phyloP scores from a whole-genome alignment of 2,113 vertebrate genomes.

The Isurus oxyrinchus region DNA sequence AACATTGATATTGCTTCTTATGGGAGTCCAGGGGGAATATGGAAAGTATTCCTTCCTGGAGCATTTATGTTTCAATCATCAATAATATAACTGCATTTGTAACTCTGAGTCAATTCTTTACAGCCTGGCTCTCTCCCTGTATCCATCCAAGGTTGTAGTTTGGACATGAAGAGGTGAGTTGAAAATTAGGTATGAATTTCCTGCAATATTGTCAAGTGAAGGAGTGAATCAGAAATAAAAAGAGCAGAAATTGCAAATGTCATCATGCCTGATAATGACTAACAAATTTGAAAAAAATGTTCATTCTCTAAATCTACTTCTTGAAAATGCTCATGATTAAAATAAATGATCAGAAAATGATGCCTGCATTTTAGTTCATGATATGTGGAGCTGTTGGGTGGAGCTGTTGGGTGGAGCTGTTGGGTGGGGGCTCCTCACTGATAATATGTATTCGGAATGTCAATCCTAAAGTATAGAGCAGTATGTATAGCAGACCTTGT shows the following conservation, averaged over 20 bases:
- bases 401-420: too few species aligned
- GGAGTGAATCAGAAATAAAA: neutral
- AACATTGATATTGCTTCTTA: neutral
- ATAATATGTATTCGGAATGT: neutral
- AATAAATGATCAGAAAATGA: neutral
- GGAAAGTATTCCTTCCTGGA: neutral
- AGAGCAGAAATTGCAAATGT: neutral
- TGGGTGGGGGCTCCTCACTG: too few species aligned
- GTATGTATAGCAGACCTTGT: conserved; percentile 54
- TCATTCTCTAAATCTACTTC: neutral
- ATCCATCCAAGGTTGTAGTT: neutral
- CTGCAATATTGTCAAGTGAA: neutral
- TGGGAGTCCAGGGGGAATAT: neutral
- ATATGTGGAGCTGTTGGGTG: neutral
- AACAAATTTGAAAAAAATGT: neutral
- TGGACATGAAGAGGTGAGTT: neutral
- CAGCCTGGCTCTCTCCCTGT: neutral
- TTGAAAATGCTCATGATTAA: neutral
- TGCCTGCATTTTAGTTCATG: neutral
- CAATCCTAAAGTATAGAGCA: neutral
- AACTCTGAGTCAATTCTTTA: neutral
- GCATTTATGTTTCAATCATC: neutral
- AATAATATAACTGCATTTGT: neutral
- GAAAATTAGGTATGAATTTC: neutral
- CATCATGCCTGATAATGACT: neutral